Conservation (phyloP, 35 echinoderm and acorn worm species). For the Hemicentrotus pulcherrimus region DNA sequence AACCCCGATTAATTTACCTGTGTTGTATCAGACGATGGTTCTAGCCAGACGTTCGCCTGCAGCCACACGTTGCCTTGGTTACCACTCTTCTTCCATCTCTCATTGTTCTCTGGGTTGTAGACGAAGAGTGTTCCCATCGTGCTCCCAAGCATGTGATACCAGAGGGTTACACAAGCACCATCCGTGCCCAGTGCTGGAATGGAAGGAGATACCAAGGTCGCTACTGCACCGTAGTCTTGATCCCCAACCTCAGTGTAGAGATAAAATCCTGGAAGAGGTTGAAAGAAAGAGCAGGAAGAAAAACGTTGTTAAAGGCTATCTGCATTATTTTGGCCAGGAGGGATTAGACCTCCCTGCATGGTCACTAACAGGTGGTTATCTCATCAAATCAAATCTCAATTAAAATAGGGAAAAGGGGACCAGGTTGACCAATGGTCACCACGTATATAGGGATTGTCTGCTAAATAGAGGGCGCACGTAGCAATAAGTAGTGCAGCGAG, state of each 20-base stretch:
- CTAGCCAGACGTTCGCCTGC: neutral
- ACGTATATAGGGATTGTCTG: too few relatives aligned
- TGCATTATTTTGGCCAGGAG: too few relatives aligned
- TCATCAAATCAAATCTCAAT: too few relatives aligned
- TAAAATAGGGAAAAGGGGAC: too few relatives aligned
- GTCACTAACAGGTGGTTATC: too few relatives aligned
- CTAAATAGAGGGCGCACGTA: too few relatives aligned
- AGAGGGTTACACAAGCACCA: conserved; percentile 7
- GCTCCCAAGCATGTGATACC: neutral
- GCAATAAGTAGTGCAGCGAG: too few relatives aligned
- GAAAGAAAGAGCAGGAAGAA: neutral
- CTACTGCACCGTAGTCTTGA: neutral
- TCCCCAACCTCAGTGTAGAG: neutral
- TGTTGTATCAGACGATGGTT: neutral
- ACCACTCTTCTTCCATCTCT: neutral
- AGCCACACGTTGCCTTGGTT: conserved; percentile 16
- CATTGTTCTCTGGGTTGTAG: neutral
- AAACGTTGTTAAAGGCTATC: neutral
- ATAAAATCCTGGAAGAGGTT: neutral
- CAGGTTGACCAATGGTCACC: too few relatives aligned
- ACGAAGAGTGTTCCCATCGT: neutral
- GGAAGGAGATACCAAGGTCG: neutral
- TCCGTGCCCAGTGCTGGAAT: neutral
- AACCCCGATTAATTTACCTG: neutral
- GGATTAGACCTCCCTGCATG: too few relatives aligned